A percentile compares a stretch with the other conserved stretches of the same genome.
Conservation (phyloP, 1,140 invertebrate genomes). For the Bombyx mori region ASM3026992v2 NC_085114.1:9553001-9553500, state of each 20-base stretch:
- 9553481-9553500: no score
- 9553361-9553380: no score
- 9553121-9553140: conserved; percentile 8
- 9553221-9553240: conserved; percentile 23
- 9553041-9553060: conserved; percentile 4
- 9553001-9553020: conserved; percentile 5
- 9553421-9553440: no score
- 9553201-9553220: conserved; percentile 14
- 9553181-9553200: conserved; percentile 10
- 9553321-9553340: no score
- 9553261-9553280: conserved; percentile 9
- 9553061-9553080: conserved; percentile 1
- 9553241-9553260: conserved; percentile 14
- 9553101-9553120: background rate
- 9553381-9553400: no score
- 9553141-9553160: conserved; percentile 16
- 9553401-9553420: no score
- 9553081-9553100: background rate
- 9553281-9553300: conserved; percentile 2
- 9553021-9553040: background rate
- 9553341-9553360: no score
- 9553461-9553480: no score
- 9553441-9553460: no score
- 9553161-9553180: conserved; percentile 21
- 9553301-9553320: conserved; percentile 7